Evolutionary conservation across 2,113 vertebrate genomes (phyloP).

Genomic region (Rhineura floridana): DNA sequence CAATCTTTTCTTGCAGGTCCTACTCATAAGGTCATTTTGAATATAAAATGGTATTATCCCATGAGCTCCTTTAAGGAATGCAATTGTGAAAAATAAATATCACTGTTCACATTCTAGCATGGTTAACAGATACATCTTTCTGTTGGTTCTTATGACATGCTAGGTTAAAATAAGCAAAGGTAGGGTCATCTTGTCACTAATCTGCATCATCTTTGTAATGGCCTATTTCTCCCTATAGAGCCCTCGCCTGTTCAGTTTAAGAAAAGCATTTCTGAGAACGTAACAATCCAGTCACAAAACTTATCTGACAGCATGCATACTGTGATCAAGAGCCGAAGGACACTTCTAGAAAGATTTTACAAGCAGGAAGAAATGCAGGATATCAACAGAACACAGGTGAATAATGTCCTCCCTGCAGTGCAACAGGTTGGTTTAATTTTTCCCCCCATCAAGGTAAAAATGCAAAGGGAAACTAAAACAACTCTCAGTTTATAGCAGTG

Average conservation of each 20-base stretch:
- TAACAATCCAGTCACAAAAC: slow-evolving; percentile 59
- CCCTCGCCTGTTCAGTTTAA: slow-evolving; percentile 63
- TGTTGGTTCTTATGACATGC: not conserved
- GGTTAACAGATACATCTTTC: not conserved
- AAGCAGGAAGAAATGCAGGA: slow-evolving; percentile 67
- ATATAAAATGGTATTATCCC: not conserved
- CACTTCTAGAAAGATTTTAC: slow-evolving; percentile 67
- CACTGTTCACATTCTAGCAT: not conserved
- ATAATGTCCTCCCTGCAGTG: slow-evolving; percentile 48
- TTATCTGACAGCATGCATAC: slow-evolving; percentile 61
- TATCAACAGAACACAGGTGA: slow-evolving; percentile 51
- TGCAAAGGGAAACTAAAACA: slow-evolving; percentile 38
- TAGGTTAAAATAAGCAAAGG: not conserved
- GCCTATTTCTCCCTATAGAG: slow-evolving; percentile 59
- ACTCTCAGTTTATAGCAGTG: not conserved
- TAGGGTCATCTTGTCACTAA: not conserved
- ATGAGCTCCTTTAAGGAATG: not conserved
- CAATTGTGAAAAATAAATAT: not conserved
- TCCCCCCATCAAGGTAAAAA: slow-evolving; percentile 35
- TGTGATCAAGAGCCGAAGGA: slow-evolving; percentile 68
- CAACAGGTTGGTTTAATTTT: slow-evolving; percentile 72
- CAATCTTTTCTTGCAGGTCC: not conserved
- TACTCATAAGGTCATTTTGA: no score
- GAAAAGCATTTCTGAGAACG: slow-evolving; percentile 67
- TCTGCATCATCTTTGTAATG: not conserved